Evolutionary conservation across 1,140 invertebrate species (phyloP).

Genomic region (Drosophila bifasciata): DNA sequence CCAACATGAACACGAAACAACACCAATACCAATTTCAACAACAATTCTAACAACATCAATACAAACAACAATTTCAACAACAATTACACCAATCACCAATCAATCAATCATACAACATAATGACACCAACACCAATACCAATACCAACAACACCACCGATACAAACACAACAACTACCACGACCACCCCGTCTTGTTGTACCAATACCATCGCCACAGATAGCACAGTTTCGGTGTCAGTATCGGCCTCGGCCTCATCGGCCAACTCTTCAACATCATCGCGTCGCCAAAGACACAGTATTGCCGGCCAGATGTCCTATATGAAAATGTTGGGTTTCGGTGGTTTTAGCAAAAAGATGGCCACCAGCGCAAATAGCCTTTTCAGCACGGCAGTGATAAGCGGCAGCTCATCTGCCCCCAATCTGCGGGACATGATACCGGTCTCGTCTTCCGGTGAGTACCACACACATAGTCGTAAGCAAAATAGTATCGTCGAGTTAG

Average conservation of each 20-base stretch:
- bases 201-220: slow-evolving; percentile 80
- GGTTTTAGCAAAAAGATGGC: slow-evolving; percentile 88
- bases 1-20: slow-evolving; percentile 10
- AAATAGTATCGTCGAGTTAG: not conserved
- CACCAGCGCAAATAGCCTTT: slow-evolving; percentile 91
- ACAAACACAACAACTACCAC: slow-evolving; percentile 39
- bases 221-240: slow-evolving; percentile 74
- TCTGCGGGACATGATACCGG: slow-evolving; percentile 92
- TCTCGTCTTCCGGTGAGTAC: slow-evolving; percentile 89
- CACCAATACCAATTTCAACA: not conserved
- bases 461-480: not conserved
- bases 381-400: slow-evolving; percentile 97
- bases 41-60: slow-evolving; percentile 18
- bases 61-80: slow-evolving; percentile 30
- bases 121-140: slow-evolving; percentile 43
- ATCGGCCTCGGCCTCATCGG: slow-evolving; percentile 75
- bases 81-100: slow-evolving; percentile 59
- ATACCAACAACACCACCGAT: slow-evolving; percentile 31
- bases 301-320: slow-evolving; percentile 95
- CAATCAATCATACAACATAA: slow-evolving; percentile 49
- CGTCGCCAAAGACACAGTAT: slow-evolving; percentile 96
- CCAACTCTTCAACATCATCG: slow-evolving; percentile 85
- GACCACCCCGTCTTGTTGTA: slow-evolving; percentile 52
- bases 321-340: slow-evolving; percentile 92
- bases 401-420: slow-evolving; percentile 96